These are phyloP conservation scores for Synanceia verrucosa DNA, from an alignment of 2,797 vertebrate species.

Conservation along the genomic window DNA sequence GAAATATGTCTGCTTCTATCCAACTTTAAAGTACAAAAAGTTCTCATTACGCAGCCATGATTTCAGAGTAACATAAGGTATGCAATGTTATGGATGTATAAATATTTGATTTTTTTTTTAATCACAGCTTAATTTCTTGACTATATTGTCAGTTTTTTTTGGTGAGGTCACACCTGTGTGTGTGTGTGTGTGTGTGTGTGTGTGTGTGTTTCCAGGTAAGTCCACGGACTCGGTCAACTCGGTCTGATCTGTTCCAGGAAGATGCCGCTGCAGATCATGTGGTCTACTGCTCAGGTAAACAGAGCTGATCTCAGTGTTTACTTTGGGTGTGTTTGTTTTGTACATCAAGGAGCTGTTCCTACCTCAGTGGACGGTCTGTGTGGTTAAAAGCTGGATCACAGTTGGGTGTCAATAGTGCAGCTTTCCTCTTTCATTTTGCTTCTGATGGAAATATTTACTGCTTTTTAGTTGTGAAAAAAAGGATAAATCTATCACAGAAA, in stretches of 20 bases:
- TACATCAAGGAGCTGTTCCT: conserved; percentile 24
- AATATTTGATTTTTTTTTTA: too few relatives aligned
- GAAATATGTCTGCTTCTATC: too few relatives aligned
- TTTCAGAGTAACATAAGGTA: too few relatives aligned
- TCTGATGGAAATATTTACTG: neutral
- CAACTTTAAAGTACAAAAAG: too few relatives aligned
- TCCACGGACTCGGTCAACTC: neutral
- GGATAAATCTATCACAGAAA: too few relatives aligned
- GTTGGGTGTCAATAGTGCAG: conserved; percentile 6
- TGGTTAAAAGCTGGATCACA: too few relatives aligned
- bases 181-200: neutral
- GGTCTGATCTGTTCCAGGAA: conserved; percentile 6
- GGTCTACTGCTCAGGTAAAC: conserved; percentile 18
- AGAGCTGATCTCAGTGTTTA: neutral
- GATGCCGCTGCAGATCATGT: neutral
- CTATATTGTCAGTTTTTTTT: too few relatives aligned
- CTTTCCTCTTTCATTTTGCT: neutral
- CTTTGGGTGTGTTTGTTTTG: conserved; percentile 45
- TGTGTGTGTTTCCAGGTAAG: neutral
- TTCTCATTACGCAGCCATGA: too few relatives aligned
- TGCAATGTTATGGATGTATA: too few relatives aligned
- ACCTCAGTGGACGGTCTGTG: neutral
- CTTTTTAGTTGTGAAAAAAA: too few relatives aligned
- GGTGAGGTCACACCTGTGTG: too few relatives aligned
- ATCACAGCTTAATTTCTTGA: too few relatives aligned